phyloP scores from a whole-genome alignment of 2,113 vertebrate species.

The Amazona vittata region DNA sequence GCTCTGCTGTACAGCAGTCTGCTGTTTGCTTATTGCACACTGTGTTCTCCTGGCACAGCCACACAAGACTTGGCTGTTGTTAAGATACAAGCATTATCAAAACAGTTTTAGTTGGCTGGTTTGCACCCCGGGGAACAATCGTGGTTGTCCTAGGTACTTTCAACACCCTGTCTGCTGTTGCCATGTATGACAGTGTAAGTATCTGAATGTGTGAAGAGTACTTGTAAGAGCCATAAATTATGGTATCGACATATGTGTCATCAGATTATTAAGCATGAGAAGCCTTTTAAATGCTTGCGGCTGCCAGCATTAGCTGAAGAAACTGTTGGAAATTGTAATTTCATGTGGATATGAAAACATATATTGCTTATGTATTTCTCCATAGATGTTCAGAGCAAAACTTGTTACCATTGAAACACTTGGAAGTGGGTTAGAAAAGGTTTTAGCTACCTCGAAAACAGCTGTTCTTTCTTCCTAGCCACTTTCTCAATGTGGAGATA shows the following conservation, averaged over 20 bases:
- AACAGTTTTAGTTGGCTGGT: not conserved
- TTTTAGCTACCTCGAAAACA: not conserved
- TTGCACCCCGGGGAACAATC: slow-evolving; percentile 1
- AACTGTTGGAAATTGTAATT: slow-evolving; percentile 18
- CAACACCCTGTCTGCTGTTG: slow-evolving; percentile 81
- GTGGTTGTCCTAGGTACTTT: slow-evolving; percentile 62
- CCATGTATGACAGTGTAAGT: slow-evolving; percentile 66
- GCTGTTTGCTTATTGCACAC: not conserved
- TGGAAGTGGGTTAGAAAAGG: not conserved
- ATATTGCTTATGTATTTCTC: not conserved
- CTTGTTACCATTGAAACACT: not conserved
- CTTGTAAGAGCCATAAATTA: slow-evolving; percentile 35
- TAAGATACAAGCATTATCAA: not conserved
- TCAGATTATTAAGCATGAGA: slow-evolving; percentile 24
- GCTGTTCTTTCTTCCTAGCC: not conserved
- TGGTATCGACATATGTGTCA: slow-evolving; percentile 14
- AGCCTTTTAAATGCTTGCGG: not conserved
- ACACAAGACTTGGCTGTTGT: not conserved
- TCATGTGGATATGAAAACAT: not conserved
- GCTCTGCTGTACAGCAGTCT: not conserved
- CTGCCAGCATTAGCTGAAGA: not conserved
- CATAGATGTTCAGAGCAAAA: not conserved
- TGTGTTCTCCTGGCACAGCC: accelerated
- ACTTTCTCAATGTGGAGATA: not conserved
- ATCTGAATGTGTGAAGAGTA: slow-evolving; percentile 35